These are phyloP conservation scores for Collichthys lucidus DNA, from an alignment of 2,113 vertebrate genomes.

Conservation along the genomic window DNA sequence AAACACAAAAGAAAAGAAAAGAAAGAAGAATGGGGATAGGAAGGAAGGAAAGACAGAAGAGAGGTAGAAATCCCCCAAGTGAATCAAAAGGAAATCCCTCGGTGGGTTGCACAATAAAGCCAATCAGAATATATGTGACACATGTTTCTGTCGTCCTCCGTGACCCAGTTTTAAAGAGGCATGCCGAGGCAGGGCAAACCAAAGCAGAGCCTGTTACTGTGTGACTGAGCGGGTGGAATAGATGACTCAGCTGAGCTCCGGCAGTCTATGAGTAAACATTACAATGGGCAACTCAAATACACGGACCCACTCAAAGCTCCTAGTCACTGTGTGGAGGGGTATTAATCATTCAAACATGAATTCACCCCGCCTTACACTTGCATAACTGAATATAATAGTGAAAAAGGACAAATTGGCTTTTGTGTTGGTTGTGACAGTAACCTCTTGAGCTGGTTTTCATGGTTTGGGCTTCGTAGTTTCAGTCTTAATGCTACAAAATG, in stretches of 20 bases:
- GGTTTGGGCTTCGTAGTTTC: too few relatives aligned
- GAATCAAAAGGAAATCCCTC: not conserved
- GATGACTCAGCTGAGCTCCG: conserved; percentile 65
- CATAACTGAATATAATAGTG: not conserved
- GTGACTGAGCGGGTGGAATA: conserved; percentile 30
- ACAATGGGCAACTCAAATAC: conserved; percentile 13
- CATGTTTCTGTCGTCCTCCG: not conserved
- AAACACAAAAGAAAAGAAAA: not conserved
- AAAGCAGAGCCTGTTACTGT: not conserved
- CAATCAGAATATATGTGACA: not conserved
- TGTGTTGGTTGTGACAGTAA: not conserved
- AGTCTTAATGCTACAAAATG: too few relatives aligned
- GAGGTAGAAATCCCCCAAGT: not conserved
- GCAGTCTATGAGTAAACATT: conserved; percentile 42
- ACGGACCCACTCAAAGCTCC: conserved; percentile 11
- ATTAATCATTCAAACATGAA: conserved; percentile 1
- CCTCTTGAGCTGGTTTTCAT: too few relatives aligned
- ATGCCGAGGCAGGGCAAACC: not conserved
- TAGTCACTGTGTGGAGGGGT: not conserved
- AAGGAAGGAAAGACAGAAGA: not conserved
- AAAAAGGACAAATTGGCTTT: not conserved
- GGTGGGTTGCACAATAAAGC: not conserved
- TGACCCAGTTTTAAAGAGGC: conserved; percentile 36
- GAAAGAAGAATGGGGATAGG: too few relatives aligned
- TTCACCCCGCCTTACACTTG: not conserved